Base-by-base conservation (phyloP, 2,888 invertebrate species). In the Harpalus rubripes region DNA sequence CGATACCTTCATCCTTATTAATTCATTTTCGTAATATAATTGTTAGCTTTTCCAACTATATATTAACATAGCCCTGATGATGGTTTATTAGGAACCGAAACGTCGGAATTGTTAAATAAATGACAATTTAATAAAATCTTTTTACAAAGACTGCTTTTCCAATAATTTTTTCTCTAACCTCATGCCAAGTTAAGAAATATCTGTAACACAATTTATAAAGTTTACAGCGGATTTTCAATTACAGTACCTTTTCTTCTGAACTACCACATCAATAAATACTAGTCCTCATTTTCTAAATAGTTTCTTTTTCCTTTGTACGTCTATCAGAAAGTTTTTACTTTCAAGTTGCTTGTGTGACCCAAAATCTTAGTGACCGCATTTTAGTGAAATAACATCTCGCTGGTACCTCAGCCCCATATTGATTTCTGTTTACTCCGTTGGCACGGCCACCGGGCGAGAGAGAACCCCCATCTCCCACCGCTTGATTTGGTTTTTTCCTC, bases 401-500 rank as follows among this genome's bases (percentile, higher is more conserved):
- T 12, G 44, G 44, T 52, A 52, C 44, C 44, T 12, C 44, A 52
- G 18, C 22, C 22, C 63, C 63, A 63, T 63, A 63, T 63, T 63
- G 63, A 63, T 63, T 63, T 63, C 63, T 63, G 63, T 63, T 63
- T 63, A 63, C 63, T 63, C 63, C 26, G 63, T 63, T 63, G 63
- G 63, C 63, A 63, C 63, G 63, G 22, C 18, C 22, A 59, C 7
- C 16, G 59, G 59, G 63, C 63, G 22, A 22, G 63, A 63, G 44
- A 52, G 44, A 63, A 18, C 22, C 12, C 32, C 72, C 39, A 32
- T n/a, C n/a, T 39, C 32, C 72, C 72, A 72, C 26, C 2, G 72
- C 44, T 44, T 72, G 72, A 72, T 72, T 72, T 72, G 72, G 41
- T 72, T 72, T 72, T 72, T 72, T 72, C 44, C 61, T 15, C 16